Conservation (phyloP, 2,888 invertebrate genomes). For the Tenthredo distinguenda region DNA sequence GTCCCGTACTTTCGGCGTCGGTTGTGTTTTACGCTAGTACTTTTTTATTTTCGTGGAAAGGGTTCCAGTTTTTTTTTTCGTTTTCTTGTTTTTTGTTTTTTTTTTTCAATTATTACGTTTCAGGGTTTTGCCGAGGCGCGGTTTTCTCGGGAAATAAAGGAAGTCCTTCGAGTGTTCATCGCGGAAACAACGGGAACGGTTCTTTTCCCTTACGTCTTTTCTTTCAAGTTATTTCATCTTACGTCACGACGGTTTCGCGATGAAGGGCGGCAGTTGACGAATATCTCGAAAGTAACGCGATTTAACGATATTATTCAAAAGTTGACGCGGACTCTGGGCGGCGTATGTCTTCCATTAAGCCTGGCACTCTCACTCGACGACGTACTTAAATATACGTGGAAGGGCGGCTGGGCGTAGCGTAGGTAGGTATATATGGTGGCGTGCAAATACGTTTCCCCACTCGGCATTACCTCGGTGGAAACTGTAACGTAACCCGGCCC, state of each 20-base stretch:
- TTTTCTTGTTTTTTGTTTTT: background rate
- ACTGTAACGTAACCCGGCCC: conserved; percentile 47
- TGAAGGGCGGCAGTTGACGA: conserved; percentile 2
- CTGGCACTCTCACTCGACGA: conserved; percentile 33
- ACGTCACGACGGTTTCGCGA: background rate
- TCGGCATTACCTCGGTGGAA: conserved; percentile 26
- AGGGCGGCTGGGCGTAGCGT: background rate
- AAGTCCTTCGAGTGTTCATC: conserved; percentile 46
- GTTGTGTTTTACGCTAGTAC: conserved; percentile 42
- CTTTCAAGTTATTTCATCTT: background rate
- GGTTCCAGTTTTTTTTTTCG: conserved; percentile 26
- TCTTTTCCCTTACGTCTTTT: background rate
- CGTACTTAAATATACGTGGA: conserved; percentile 29
- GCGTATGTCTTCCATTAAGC: conserved; percentile 45
- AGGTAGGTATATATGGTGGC: background rate
- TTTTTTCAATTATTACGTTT: conserved; percentile 1
- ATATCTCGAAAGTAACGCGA: background rate
- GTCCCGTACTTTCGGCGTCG: conserved; percentile 42
- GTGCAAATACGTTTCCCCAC: conserved; percentile 32
- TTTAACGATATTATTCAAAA: conserved; percentile 43
- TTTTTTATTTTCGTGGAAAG: conserved; percentile 18
- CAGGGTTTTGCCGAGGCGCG: background rate
- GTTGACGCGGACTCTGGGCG: conserved; percentile 42
- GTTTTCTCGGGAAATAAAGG: conserved; percentile 52
- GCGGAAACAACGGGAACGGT: conserved; percentile 51